Evolutionary conservation across 37 sponge, comb jelly and placozoan genomes (phyloP), one percentile per base, ranked within the genome.

Genomic region (Beroe ovata): DNA sequence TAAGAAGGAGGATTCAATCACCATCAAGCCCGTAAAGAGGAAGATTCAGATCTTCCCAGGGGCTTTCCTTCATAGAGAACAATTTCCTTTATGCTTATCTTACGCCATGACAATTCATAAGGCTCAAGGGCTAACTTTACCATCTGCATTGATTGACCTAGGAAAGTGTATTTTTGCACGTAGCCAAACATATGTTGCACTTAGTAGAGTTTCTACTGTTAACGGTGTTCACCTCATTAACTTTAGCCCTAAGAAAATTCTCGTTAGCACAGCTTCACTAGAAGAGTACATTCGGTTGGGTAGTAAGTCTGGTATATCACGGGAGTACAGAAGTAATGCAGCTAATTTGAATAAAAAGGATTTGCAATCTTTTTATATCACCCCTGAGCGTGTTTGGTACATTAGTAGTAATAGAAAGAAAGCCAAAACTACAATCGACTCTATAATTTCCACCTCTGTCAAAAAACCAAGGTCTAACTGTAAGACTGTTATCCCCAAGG

Each of bases 101-200:
- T 69, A 69, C 36, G 38, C 38, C 4, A 69, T 69, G 20, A 69
- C 71, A 6, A 69, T 69, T 19, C 71, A 69, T 69, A 69, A 69
- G 20, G 36, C 35, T 8, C 71, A 69, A 28, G 32, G 71, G 3
- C 38, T 69, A 8, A 36, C 71, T 25, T 38, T 69, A 6, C 8
- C 4, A 6, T 33, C 32, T 29, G 36, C 32, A 16, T 8, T 69
- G 18, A 20, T 25, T 3, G 71, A 69, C 32, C 8, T 69, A 4
- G 71, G 71, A 6, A 69, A 69, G 20, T 21, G 4, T 3, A 29
- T 69, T 16, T 69, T 69, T 69, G 71, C 36, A 35, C 8, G 8
- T 2, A 25, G 71, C 20, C 71, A 69, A 28, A 20, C 25, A 6
- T 69, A 69, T 28, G 71, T 69, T 6, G 35, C 38, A 19, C 71